A percentile compares a stretch with the other conserved stretches of the same genome.
phyloP scores from a whole-genome alignment of 2,797 vertebrate genomes.

The Bovichtus diacanthus region DNA sequence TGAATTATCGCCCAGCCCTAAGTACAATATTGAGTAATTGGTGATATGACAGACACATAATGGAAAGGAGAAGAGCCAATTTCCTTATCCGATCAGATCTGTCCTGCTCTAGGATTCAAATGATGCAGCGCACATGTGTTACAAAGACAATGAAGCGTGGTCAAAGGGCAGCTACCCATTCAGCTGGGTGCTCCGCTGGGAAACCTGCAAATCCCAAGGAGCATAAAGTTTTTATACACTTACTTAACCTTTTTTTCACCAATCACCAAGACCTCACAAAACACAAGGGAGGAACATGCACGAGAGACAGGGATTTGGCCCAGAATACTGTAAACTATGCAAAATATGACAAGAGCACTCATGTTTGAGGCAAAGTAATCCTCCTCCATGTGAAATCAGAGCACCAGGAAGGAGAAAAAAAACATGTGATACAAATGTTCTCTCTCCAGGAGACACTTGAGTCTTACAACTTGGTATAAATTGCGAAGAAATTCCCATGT shows the following conservation, averaged over 20 bases:
- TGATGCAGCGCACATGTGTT: background rate
- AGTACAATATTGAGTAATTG: no score
- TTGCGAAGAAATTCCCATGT: slow-evolving; percentile 46
- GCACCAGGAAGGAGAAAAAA: slow-evolving; percentile 23
- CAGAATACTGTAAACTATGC: slow-evolving; percentile 45
- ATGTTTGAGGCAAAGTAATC: slow-evolving; percentile 61
- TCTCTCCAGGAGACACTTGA: slow-evolving; percentile 22
- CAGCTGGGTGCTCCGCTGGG: slow-evolving; percentile 4
- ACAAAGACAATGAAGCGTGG: slow-evolving; percentile 4
- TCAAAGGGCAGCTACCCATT: slow-evolving; percentile 10
- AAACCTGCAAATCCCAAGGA: slow-evolving; percentile 26
- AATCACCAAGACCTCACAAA: slow-evolving; percentile 34
- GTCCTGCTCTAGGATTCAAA: background rate
- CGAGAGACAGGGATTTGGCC: slow-evolving; percentile 43
- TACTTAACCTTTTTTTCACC: slow-evolving; percentile 32
- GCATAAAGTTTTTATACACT: slow-evolving; percentile 25
- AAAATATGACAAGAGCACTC: slow-evolving; percentile 56
- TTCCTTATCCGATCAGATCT: no score
- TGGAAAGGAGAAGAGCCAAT: no score
- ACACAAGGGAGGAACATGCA: slow-evolving; percentile 33
- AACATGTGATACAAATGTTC: slow-evolving; percentile 28
- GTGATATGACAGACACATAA: no score
- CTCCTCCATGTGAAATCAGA: slow-evolving; percentile 47
- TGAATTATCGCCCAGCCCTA: no score
- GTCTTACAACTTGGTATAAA: slow-evolving; percentile 40